phyloP scores from a whole-genome alignment of 2,888 invertebrate species.

The Chymomyza caudatula region DNA sequence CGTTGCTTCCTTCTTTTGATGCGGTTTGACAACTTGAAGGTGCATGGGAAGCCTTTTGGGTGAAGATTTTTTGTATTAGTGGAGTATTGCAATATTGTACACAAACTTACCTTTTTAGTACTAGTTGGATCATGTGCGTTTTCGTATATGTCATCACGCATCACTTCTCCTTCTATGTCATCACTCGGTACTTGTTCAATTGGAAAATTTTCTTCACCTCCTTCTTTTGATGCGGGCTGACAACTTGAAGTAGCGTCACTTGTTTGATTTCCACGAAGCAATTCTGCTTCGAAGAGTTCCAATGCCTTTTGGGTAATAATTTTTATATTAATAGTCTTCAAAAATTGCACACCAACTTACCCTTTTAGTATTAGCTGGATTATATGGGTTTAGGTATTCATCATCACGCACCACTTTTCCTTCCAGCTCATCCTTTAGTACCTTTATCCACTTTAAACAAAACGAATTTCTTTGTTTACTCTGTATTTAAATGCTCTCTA shows the following conservation, averaged over 20 bases:
- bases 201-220: too few relatives aligned
- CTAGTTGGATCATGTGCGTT: conserved; percentile 27
- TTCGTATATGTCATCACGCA: conserved; percentile 66
- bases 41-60: too few relatives aligned
- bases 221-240: too few relatives aligned
- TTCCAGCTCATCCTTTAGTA: background rate
- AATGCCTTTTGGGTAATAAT: too few relatives aligned
- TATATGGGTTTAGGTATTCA: conserved; percentile 57
- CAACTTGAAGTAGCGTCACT: too few relatives aligned
- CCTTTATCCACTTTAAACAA: background rate
- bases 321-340: too few relatives aligned
- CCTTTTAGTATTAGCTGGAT: background rate
- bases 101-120: background rate
- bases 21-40: too few relatives aligned
- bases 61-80: too few relatives aligned
- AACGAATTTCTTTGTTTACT: background rate
- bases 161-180: conserved; percentile 11
- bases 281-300: too few relatives aligned
- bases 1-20: too few relatives aligned
- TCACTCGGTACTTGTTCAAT: conserved; percentile 7
- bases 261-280: too few relatives aligned
- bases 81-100: too few relatives aligned
- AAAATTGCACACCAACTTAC: background rate
- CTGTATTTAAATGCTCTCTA: background rate
- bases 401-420: conserved; percentile 49